Evolutionary conservation across 2,888 invertebrate genomes (phyloP), one percentile per base, ranked within the genome.

Genomic region (Rhagonycha lutea): DNA sequence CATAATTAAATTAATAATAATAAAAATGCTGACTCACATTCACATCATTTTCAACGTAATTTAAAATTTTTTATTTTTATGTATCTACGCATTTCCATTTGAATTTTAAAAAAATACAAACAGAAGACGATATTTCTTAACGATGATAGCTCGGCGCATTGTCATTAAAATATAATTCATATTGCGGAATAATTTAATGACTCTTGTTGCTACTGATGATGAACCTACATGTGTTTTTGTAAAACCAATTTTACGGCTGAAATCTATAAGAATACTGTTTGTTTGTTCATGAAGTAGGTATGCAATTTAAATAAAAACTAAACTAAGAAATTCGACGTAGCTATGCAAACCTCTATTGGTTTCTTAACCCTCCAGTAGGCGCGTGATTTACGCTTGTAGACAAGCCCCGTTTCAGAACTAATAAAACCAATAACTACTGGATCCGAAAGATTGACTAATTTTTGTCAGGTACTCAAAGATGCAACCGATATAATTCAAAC

Each of bases 101-200:
- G 47, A 47, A 47, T n/a, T 47, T 32, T 32, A 12, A 12, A 65
- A 74, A 71, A 29, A 69, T 70, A 28, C 84, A 86, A 83, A 85
- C 82, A 80, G 73, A 76, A 75, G 74, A 68, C 75, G 67, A 68
- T 14, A 60, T 61, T 60, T 24, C 63, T 65, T 65, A 65, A 65
- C 61, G 23, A 72, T 80, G 80, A 80, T 79, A 73, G 75, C 82
- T 76, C 73, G 73, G 79, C 80, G 82, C 80, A 82, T 83, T 82
- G 83, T 84, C 84, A 83, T 85, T 85, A 85, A 18, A 18, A 84
- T 84, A 83, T 82, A 83, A 83, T 82, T 83, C 85, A 85, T 83
- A 84, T 83, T 82, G 83, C 81, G 85, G 85, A 85, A 85, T 85
- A 85, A 85, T 85, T 85, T 85, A 85, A 85, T 83, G 85, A 83